A percentile compares a stretch with the other conserved stretches of the same genome.
Evolutionary conservation across 2,888 invertebrate species (phyloP).

Genomic region (Neoitamus cyanurus): DNA sequence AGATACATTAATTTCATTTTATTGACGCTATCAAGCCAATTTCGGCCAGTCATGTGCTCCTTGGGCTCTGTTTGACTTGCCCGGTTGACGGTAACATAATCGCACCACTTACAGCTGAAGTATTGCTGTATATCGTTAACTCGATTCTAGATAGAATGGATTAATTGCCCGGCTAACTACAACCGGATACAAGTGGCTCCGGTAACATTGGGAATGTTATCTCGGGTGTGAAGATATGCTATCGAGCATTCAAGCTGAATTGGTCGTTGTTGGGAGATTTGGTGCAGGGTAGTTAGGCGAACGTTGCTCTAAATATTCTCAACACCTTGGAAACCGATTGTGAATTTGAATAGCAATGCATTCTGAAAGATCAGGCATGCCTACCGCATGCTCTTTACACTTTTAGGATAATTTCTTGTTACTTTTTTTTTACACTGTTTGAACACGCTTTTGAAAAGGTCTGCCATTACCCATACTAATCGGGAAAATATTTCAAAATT

Average conservation of each 20-base stretch:
- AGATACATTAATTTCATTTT: conserved; percentile 9
- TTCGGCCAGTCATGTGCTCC: conserved; percentile 3
- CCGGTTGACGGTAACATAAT: background rate
- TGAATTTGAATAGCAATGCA: background rate
- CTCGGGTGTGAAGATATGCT: background rate
- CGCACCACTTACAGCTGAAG: background rate
- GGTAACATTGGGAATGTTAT: background rate
- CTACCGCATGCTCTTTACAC: background rate
- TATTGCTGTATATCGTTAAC: conserved; percentile 1
- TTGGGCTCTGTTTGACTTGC: background rate
- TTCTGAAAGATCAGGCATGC: background rate
- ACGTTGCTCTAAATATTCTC: background rate
- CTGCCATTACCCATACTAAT: too few relatives aligned
- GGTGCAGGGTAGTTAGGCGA: background rate
- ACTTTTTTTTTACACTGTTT: background rate
- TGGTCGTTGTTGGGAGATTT: background rate
- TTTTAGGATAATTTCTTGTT: background rate
- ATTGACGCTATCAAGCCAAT: conserved; percentile 5
- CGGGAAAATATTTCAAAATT: too few relatives aligned
- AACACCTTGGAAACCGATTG: background rate
- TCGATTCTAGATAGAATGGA: background rate
- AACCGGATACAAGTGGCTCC: background rate
- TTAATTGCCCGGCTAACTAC: conserved; percentile 1
- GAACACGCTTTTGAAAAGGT: background rate
- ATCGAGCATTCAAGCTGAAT: background rate